phyloP scores from a whole-genome alignment of 2,113 vertebrate genomes.

The Falco punctatus region DNA sequence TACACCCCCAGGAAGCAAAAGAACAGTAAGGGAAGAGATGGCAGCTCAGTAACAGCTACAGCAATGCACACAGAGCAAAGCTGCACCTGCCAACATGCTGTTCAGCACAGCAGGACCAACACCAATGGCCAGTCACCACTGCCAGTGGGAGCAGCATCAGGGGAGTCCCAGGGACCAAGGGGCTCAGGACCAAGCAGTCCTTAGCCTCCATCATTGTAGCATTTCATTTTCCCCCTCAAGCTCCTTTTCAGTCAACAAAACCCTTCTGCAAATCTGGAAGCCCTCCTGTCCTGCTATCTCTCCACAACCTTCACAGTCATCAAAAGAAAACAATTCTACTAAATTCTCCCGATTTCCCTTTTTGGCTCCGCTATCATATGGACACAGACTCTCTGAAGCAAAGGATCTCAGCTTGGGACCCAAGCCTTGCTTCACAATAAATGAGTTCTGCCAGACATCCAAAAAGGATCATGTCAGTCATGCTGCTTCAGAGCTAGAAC shows the following conservation, averaged over 20 bases:
- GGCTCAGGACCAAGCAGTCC: not conserved
- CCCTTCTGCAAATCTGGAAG: not conserved
- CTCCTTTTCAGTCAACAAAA: not conserved
- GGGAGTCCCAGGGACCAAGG: not conserved
- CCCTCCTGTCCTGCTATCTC: not conserved
- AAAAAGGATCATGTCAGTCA: not conserved
- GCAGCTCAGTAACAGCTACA: not conserved
- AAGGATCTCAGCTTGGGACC: not conserved
- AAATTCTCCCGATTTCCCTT: not conserved
- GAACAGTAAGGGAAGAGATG: not conserved
- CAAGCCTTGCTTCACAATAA: not conserved
- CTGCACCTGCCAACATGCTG: not conserved
- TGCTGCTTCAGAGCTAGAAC: not conserved
- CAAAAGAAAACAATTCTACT: not conserved
- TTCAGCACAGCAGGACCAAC: not conserved
- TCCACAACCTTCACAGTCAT: not conserved
- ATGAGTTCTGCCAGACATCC: not conserved
- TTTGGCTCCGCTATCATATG: not conserved
- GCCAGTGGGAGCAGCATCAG: not conserved
- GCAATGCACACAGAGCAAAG: fast-evolving
- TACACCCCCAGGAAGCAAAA: not conserved
- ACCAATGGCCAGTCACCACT: fast-evolving
- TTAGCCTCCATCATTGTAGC: not conserved
- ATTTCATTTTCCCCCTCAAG: not conserved
- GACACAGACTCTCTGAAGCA: not conserved